Evolutionary conservation across 2,888 invertebrate species (phyloP).

Genomic region (Lepidonotus clava): DNA sequence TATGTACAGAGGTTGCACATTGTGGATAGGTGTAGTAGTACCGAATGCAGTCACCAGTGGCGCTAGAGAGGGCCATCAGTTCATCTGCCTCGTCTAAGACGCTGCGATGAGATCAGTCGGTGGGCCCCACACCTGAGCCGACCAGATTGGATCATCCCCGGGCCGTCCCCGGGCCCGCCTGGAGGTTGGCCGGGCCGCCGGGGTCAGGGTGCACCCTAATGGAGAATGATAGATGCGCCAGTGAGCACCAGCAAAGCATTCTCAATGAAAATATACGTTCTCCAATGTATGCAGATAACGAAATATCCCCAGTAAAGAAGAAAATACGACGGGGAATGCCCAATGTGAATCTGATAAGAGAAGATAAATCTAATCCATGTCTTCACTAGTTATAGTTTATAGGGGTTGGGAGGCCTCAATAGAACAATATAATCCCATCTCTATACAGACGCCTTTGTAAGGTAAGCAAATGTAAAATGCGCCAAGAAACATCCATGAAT

Average conservation of each 20-base stretch:
- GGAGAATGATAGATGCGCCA: background rate
- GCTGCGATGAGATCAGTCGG: constrained; percentile 27
- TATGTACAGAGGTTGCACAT: background rate
- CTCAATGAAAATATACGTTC: background rate
- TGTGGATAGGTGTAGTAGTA: background rate
- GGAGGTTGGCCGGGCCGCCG: background rate
- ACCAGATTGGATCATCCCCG: constrained; percentile 25
- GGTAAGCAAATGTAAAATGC: background rate
- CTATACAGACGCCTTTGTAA: background rate
- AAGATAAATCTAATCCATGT: background rate
- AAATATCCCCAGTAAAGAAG: background rate
- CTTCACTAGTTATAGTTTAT: background rate
- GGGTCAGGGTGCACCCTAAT: background rate
- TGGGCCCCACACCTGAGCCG: constrained; percentile 18
- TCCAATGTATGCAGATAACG: background rate
- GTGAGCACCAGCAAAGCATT: background rate
- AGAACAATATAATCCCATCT: background rate
- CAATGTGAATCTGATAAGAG: background rate
- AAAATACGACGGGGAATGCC: background rate
- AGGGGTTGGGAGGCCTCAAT: background rate
- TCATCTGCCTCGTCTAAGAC: background rate
- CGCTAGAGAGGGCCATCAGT: background rate
- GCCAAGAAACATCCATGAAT: no score
- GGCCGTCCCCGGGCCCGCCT: background rate
- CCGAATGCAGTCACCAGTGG: no score